Evolutionary conservation across 2,797 vertebrate genomes (phyloP).

Genomic region (Lacerta bilineata): DNA sequence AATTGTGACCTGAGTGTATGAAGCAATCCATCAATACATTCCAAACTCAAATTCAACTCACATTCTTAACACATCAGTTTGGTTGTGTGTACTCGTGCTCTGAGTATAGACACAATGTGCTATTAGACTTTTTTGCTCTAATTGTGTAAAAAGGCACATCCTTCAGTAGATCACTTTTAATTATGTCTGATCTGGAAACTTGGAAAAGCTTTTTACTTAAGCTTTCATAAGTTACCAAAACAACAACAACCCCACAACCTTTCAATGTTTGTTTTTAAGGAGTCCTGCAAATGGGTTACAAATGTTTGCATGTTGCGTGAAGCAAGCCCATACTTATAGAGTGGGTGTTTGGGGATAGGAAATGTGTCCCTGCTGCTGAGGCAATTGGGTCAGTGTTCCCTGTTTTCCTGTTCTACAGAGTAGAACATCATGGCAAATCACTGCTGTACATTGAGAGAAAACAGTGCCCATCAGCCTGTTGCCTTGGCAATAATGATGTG

Average conservation of each 20-base stretch:
- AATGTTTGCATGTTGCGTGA: neutral
- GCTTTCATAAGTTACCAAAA: neutral
- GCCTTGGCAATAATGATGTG: neutral
- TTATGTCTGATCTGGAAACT: neutral
- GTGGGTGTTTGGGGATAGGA: neutral
- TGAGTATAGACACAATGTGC: neutral
- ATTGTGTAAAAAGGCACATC: neutral
- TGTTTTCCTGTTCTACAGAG: neutral
- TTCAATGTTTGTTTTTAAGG: neutral
- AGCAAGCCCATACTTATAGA: neutral
- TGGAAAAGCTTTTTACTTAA: neutral
- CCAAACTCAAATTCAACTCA: neutral
- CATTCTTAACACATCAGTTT: neutral
- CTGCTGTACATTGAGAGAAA: neutral
- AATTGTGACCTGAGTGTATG: no score
- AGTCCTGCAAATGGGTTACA: neutral
- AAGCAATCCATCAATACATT: neutral
- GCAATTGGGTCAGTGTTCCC: neutral
- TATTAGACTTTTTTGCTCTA: neutral
- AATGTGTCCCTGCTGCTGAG: neutral
- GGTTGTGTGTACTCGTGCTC: neutral
- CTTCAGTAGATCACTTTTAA: neutral
- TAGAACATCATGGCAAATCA: neutral
- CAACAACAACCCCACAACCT: neutral
- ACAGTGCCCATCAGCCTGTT: neutral